Percentiles rank a stretch among this genome's conserved stretches.
phyloP scores from a whole-genome alignment of 2,113 vertebrate genomes.

The Alethe diademata region DNA sequence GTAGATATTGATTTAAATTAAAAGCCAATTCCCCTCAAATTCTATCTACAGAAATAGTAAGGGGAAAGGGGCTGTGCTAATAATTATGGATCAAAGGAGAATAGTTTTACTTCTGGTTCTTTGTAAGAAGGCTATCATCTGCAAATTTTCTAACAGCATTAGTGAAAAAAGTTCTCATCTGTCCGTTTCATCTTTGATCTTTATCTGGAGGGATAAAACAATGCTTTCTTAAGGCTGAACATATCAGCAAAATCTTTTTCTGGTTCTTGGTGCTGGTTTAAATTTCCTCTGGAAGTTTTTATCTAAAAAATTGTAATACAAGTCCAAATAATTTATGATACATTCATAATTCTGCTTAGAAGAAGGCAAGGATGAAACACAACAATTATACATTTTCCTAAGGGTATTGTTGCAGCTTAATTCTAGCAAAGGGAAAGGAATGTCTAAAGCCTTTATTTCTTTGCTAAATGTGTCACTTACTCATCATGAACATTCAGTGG shows the following conservation, averaged over 20 bases:
- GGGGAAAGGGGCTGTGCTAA: accelerated
- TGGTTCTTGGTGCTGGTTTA: background rate
- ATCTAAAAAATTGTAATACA: background rate
- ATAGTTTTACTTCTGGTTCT: background rate
- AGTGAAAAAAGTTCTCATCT: background rate
- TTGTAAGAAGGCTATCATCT: background rate
- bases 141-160: background rate
- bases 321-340: background rate
- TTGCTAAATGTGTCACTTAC: background rate
- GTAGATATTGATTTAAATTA: background rate
- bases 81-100: background rate
- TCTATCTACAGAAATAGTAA: background rate
- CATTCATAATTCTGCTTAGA: background rate
- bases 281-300: background rate
- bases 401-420: background rate
- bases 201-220: background rate
- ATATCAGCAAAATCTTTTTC: background rate
- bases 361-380: background rate
- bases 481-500: background rate
- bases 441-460: background rate
- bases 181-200: background rate
- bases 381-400: background rate
- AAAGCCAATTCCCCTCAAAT: background rate
- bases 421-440: background rate
- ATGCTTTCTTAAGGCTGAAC: background rate